Conservation (phyloP, 2,797 vertebrate genomes). For the Gymnoscopelus braueri region DNA sequence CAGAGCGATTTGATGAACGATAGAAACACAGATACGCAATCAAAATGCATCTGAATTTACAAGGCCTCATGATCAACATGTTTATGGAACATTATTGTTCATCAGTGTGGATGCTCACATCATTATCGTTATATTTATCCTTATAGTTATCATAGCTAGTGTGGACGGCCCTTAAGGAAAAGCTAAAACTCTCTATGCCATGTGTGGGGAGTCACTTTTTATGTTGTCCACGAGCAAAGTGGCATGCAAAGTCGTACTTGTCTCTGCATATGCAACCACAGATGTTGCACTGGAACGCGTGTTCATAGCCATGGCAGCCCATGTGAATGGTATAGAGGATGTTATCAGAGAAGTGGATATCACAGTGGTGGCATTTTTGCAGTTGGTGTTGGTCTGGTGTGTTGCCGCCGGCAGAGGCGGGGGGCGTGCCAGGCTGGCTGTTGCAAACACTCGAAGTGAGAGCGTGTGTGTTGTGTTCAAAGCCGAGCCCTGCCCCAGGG, state of each 20-base stretch:
- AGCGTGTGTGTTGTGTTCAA: conserved; percentile 78
- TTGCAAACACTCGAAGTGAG: conserved; percentile 87
- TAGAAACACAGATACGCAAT: too few relatives aligned
- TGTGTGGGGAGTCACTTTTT: conserved; percentile 79
- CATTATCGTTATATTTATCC: too few relatives aligned
- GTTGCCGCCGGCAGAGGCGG: conserved; percentile 66
- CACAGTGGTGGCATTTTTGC: conserved; percentile 95
- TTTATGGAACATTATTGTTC: too few relatives aligned
- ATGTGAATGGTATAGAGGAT: conserved; percentile 98
- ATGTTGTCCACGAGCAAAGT: conserved; percentile 97
- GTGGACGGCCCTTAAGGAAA: too few relatives aligned
- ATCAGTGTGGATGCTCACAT: too few relatives aligned
- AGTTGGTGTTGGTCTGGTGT: conserved; percentile 85
- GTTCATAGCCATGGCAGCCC: conserved; percentile 96
- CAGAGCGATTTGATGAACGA: too few relatives aligned
- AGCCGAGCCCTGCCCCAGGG: conserved; percentile 84
- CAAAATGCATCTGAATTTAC: too few relatives aligned
- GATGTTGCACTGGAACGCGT: conserved; percentile 97
- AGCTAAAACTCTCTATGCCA: too few relatives aligned
- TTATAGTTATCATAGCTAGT: too few relatives aligned
- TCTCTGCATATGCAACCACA: conserved; percentile 94
- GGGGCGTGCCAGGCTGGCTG: conserved; percentile 91
- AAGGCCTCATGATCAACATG: too few relatives aligned
- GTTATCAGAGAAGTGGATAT: conserved; percentile 95
- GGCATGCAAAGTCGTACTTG: conserved; percentile 97